Conservation (phyloP, 2,888 invertebrate species). For the Aspidapion aeneum region DNA sequence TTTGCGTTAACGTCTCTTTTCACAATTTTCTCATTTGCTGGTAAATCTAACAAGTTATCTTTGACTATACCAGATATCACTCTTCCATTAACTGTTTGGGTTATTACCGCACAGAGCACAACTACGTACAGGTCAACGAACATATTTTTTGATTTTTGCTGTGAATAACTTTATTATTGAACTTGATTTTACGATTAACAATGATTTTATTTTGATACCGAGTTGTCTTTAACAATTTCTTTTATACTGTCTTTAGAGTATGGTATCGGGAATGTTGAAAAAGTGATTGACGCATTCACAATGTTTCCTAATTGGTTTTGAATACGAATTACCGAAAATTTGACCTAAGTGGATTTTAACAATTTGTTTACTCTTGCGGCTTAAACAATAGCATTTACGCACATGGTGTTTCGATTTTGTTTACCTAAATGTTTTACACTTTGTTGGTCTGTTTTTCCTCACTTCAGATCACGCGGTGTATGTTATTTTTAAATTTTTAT, state of each 20-base stretch:
- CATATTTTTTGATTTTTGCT: too few species aligned
- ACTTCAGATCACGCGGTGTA: not conserved
- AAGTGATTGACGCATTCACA: not conserved
- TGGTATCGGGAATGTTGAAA: not conserved
- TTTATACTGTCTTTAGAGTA: too few species aligned
- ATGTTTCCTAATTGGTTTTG: not conserved
- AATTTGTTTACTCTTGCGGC: not conserved
- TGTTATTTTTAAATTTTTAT: not conserved
- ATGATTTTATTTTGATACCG: too few species aligned
- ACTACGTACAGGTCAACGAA: not conserved
- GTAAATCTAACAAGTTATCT: constrained; percentile 17
- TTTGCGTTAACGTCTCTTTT: constrained; percentile 19
- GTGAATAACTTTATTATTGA: too few species aligned
- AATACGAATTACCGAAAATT: not conserved
- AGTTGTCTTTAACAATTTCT: too few species aligned
- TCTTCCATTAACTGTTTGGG: not conserved
- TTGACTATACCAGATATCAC: not conserved
- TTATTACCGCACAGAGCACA: not conserved
- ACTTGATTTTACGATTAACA: too few species aligned
- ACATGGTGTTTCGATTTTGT: not conserved
- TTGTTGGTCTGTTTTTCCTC: not conserved
- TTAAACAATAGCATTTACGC: not conserved
- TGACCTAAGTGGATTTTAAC: not conserved
- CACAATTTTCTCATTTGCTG: constrained; percentile 20
- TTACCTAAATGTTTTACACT: not conserved